A percentile compares a stretch with the other conserved stretches of the same genome.
phyloP scores from a whole-genome alignment of 2,888 invertebrate genomes.

The Philopedon plagiatum region DNA sequence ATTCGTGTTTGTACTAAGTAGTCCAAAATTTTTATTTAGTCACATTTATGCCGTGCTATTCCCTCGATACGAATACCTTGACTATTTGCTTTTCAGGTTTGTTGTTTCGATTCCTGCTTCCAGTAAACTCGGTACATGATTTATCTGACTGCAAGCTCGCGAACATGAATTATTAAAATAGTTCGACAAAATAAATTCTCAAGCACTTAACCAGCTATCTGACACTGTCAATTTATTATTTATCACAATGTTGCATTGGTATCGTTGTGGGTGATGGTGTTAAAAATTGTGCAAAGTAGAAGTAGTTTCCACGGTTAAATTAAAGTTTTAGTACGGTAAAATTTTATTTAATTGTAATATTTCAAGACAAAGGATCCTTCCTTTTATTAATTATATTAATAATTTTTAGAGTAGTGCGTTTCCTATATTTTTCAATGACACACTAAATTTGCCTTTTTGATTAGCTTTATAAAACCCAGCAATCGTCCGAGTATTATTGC shows the following conservation, averaged over 20 bases:
- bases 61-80: neutral
- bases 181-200: slow-evolving; percentile 40
- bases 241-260: slow-evolving; percentile 39
- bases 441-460: no score
- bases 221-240: slow-evolving; percentile 46
- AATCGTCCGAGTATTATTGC: no score
- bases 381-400: no score
- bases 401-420: no score
- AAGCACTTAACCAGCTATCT: slow-evolving; percentile 46
- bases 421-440: no score
- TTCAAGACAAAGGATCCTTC: no score
- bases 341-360: neutral
- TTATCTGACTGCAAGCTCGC: slow-evolving; percentile 32
- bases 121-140: slow-evolving; percentile 36
- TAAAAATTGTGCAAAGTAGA: slow-evolving; percentile 20
- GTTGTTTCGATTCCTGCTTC: slow-evolving; percentile 23
- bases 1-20: no score
- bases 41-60: neutral
- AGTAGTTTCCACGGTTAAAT: slow-evolving; percentile 26
- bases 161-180: slow-evolving; percentile 48
- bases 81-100: slow-evolving; percentile 18
- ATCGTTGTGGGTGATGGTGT: slow-evolving; percentile 41
- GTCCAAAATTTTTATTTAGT: no score
- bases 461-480: no score
- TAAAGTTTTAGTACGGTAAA: slow-evolving; percentile 19